These are phyloP conservation scores for Mormoops blainvillei DNA, from an alignment of 2,113 vertebrate species.

Conservation along the genomic window DNA sequence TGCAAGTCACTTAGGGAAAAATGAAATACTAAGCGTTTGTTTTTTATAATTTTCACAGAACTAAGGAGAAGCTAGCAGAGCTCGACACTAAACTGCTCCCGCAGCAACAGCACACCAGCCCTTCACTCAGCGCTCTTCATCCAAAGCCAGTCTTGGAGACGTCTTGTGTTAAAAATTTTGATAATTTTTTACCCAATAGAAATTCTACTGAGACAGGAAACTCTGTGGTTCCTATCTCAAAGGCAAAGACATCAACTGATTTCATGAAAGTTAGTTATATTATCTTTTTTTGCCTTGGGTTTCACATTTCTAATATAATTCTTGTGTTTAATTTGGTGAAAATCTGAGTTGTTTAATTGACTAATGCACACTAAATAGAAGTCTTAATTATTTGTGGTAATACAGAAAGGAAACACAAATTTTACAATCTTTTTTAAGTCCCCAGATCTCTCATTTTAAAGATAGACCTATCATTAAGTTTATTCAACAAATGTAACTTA, in stretches of 20 bases:
- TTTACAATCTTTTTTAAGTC: neutral
- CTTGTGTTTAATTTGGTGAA: conserved; percentile 16
- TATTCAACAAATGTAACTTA: neutral
- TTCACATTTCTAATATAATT: neutral
- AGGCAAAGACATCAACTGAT: conserved; percentile 74
- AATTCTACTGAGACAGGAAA: conserved; percentile 78
- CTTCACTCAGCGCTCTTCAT: conserved; percentile 80
- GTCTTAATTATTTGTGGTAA: neutral
- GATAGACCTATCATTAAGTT: neutral
- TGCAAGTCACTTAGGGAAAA: neutral
- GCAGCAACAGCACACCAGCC: conserved; percentile 82
- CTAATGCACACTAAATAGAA: neutral
- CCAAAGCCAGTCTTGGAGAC: conserved; percentile 78
- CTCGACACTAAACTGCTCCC: conserved; percentile 82
- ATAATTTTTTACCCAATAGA: conserved; percentile 75
- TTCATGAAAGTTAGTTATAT: conserved; percentile 86
- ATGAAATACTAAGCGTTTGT: neutral
- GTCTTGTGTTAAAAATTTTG: conserved; percentile 74
- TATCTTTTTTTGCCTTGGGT: neutral
- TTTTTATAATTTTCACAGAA: conserved; percentile 76
- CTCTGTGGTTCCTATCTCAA: conserved; percentile 71
- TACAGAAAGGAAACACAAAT: neutral
- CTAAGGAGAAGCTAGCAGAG: conserved; percentile 85
- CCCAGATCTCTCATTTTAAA: neutral
- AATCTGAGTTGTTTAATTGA: neutral